Percentiles rank a stretch among this genome's conserved stretches.
Conservation (phyloP, 2,888 invertebrate genomes). For the Adineta ricciae region DNA sequence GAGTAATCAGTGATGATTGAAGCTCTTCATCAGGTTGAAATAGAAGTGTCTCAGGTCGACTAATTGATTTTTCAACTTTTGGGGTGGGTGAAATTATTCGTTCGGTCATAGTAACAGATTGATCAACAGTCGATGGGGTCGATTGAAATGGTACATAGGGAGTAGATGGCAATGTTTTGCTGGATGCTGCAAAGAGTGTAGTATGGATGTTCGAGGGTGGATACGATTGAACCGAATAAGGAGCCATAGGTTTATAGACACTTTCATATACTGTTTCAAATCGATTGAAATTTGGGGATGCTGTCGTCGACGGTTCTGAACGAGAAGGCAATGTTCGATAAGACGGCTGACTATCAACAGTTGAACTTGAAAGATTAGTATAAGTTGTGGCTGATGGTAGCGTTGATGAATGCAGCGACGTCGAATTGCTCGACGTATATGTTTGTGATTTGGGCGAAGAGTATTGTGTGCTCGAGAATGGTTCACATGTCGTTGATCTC, state of each 20-base stretch:
- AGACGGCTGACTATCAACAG: neutral
- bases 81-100: neutral
- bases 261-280: neutral
- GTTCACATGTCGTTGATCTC: neutral
- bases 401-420: neutral
- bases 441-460: neutral
- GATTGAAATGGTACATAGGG: neutral
- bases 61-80: neutral
- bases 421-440: neutral
- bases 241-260: neutral
- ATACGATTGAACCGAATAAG: neutral
- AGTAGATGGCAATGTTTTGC: neutral
- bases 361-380: neutral
- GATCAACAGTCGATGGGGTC: neutral
- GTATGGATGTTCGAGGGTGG: neutral
- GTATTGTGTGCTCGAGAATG: neutral
- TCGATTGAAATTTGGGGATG: neutral
- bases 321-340: neutral
- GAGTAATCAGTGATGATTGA: neutral
- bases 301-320: neutral
- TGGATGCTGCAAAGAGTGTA: neutral
- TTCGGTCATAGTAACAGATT: neutral
- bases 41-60: neutral
- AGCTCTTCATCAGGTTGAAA: neutral
- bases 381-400: neutral